Percentiles rank a stretch among this genome's conserved stretches.
Evolutionary conservation across 2,888 invertebrate genomes (phyloP).

Genomic region (Phengaris alcon): DNA sequence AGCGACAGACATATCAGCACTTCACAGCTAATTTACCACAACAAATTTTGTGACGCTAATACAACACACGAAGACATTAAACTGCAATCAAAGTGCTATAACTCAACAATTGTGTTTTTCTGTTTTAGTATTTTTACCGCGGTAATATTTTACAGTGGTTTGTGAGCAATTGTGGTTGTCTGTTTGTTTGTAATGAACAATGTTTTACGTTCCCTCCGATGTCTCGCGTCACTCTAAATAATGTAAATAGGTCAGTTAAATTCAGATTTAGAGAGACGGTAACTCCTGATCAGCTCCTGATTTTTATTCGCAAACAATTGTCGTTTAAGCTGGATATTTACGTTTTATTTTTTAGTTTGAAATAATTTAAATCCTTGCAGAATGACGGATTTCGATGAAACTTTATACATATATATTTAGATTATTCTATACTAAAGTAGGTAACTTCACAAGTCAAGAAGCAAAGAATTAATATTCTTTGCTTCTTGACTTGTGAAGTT

Average conservation of each 20-base stretch:
- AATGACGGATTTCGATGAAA: too few species aligned
- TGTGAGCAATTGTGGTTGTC: neutral
- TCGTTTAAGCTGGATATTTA: neutral
- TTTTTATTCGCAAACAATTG: neutral
- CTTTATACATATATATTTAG: too few species aligned
- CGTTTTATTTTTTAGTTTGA: neutral
- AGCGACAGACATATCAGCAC: neutral
- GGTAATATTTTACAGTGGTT: neutral
- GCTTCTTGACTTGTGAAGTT: too few species aligned
- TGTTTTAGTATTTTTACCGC: neutral
- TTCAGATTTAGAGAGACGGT: neutral
- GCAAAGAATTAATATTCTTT: too few species aligned
- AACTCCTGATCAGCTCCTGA: neutral
- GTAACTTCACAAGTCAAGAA: too few species aligned
- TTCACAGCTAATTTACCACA: neutral
- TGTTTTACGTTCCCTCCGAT: conserved; percentile 12
- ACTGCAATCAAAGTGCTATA: neutral
- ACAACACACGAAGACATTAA: neutral
- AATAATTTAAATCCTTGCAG: neutral
- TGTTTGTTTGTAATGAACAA: conserved; percentile 16
- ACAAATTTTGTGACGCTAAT: neutral
- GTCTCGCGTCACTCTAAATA: conserved; percentile 8
- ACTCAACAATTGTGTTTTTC: conserved; percentile 3
- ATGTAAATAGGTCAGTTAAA: conserved; percentile 10
- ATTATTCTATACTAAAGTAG: too few species aligned